Evolutionary conservation across 2,113 vertebrate species (phyloP).

Genomic region (Rhabdomys dilectus): DNA sequence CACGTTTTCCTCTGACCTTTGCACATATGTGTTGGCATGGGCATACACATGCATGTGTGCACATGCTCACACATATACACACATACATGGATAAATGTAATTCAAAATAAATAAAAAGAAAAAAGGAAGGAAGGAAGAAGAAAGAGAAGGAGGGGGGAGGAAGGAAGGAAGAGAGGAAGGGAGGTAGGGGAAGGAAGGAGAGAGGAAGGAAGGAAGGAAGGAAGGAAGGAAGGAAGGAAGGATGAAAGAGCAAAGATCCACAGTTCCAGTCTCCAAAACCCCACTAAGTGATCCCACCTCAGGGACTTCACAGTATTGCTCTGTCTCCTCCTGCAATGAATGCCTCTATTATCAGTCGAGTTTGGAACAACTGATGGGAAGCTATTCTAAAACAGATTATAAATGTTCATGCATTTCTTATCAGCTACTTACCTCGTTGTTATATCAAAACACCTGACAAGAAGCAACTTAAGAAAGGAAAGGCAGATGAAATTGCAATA

Average conservation of each 20-base stretch:
- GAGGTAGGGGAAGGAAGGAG: too few species aligned
- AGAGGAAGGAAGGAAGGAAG: too few species aligned
- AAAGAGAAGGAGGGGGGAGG: too few species aligned
- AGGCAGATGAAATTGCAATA: background rate
- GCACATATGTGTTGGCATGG: background rate
- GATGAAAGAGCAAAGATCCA: background rate
- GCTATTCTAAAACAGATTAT: background rate
- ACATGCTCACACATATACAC: background rate
- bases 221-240: too few species aligned
- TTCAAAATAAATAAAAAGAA: background rate
- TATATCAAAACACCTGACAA: background rate
- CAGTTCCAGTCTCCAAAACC: background rate
- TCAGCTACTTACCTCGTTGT: background rate
- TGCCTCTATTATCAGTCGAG: too few species aligned
- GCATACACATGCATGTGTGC: background rate
- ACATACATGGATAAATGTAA: background rate
- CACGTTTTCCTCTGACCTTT: too few species aligned
- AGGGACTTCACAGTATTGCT: background rate
- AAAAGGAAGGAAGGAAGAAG: too few species aligned
- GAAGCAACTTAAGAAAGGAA: background rate
- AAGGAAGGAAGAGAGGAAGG: too few species aligned
- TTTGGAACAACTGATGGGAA: background rate
- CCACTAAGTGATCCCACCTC: rapidly evolving
- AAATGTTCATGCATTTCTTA: background rate
- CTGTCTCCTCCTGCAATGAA: too few species aligned